Evolutionary conservation across 2,113 vertebrate genomes (phyloP).

Genomic region (Pedionomus torquatus): DNA sequence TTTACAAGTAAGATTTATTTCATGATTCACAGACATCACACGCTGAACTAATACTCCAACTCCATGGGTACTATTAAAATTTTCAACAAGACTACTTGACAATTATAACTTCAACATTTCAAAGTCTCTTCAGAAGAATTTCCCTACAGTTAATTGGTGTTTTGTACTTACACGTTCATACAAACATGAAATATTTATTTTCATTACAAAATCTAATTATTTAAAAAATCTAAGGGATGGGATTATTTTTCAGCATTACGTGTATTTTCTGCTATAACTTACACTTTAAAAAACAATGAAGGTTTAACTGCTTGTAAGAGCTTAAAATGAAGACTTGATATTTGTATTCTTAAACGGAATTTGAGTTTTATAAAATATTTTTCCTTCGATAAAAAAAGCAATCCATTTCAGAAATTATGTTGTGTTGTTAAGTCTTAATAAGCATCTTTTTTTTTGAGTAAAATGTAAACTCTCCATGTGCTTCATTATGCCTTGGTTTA

Average conservation of each 20-base stretch:
- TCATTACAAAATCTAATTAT: background rate
- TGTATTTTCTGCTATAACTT: background rate
- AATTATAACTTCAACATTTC: background rate
- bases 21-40: background rate
- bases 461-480: constrained; percentile 40
- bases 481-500: background rate
- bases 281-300: background rate
- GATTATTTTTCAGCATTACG: background rate
- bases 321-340: background rate
- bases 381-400: background rate
- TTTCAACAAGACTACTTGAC: background rate
- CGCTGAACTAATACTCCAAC: background rate
- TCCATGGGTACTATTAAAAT: background rate
- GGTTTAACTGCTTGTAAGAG: background rate
- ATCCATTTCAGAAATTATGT: background rate
- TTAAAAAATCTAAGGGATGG: background rate
- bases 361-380: background rate
- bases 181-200: background rate
- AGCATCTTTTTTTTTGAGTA: background rate
- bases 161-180: background rate
- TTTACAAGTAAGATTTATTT: background rate
- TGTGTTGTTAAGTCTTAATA: background rate
- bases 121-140: background rate
- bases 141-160: background rate
- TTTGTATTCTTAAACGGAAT: background rate